Evolutionary conservation across 92 coral and sea anemone species (phyloP), one percentile per base, ranked within the genome.

Genomic region (Metridium senile): DNA sequence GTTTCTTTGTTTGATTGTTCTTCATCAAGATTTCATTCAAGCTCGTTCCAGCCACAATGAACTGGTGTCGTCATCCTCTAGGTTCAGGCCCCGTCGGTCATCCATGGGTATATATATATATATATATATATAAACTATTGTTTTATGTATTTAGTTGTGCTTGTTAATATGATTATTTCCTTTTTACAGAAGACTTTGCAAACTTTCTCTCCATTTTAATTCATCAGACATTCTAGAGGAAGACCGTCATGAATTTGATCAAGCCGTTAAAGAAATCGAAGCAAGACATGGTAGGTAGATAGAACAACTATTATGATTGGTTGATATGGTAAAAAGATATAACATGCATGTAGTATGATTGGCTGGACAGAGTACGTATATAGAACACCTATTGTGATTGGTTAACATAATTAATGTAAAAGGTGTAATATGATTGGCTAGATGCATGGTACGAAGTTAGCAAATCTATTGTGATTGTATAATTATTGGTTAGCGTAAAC

Each of bases 1-100:
- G 67, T 72, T 72, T 58, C 66, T 53, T 30, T 72, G 76, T 26
- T 59, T 54, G 49, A 72, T 72, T 31, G 66, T 73, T n/a, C 68
- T 58, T 33, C 77, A 73, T 34, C 66, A 73, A 27, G 77, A 73
- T 63, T 58, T 73, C 33, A 45, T 73, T 51, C 47, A 33, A n/a
- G 66, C 77, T 3, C 63, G 77, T 31, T 56, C 67, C 25, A 61
- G 64, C 34, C 25, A 73, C 51, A 45, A 72, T 72, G 67, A 34
- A 9, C 16, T 21, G 21, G 7, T 58, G 51, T 10, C 67, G 8
- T 56, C 77, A 13, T 8, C 66, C 8, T 26, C 39, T 13, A 63
- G 69, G 16, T 8, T 28, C 3, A 29, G 69, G 4, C 69, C 39
- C 1, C 3, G 43, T 63, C 69, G 45, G 2, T 28, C 31, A 0